Conservation (phyloP, 1,140 invertebrate species). For the Solenopsis fugax region DNA sequence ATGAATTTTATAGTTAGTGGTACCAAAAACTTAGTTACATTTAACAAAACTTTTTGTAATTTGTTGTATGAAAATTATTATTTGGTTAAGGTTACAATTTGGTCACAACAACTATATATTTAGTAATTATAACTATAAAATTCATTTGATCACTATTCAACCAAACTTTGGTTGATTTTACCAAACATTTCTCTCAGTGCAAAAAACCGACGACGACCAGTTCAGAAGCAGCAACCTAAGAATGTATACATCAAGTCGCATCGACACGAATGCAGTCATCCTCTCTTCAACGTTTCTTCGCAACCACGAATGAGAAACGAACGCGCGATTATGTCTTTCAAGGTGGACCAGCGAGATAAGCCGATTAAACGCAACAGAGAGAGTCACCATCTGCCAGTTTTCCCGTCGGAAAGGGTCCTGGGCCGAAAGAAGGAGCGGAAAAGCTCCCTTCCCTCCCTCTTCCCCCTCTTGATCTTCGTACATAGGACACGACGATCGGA, state of each 20-base stretch:
- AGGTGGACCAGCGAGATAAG: constrained; percentile 69
- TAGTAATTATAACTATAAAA: no score
- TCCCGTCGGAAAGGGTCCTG: constrained; percentile 48
- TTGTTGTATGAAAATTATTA: no score
- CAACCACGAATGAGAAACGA: constrained; percentile 34
- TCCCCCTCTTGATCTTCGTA: background rate
- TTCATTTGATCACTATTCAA: no score
- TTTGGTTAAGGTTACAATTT: no score
- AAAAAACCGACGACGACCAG: background rate
- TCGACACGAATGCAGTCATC: background rate
- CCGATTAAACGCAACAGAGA: constrained; percentile 83
- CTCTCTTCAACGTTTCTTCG: constrained; percentile 9
- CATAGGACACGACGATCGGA: constrained; percentile 55
- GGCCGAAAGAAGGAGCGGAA: constrained; percentile 7
- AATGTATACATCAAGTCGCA: background rate
- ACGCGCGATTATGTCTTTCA: constrained; percentile 44
- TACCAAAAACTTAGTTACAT: no score
- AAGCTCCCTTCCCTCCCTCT: background rate
- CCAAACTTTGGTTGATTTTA: no score
- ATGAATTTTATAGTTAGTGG: no score
- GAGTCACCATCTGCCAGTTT: constrained; percentile 79
- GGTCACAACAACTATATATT: no score
- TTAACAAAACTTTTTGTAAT: no score
- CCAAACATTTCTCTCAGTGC: no score
- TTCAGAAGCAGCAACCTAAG: background rate